Base-by-base conservation (phyloP, 2,797 vertebrate genomes). In the Hipposideros larvatus region DNA sequence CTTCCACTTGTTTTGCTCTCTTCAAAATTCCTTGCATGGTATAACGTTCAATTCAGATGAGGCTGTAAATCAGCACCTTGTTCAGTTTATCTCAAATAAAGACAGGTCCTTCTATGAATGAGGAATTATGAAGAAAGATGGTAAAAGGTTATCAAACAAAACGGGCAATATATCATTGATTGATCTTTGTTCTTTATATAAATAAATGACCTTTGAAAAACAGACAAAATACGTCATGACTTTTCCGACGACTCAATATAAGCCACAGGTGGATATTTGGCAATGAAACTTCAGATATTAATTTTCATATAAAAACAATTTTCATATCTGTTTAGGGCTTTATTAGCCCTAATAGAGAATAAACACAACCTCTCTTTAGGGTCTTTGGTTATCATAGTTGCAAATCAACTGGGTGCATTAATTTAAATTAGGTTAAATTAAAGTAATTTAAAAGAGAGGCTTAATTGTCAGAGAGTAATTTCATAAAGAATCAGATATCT, bases 381-480 rank as follows among this genome's bases (percentile, higher is more conserved):
- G 53, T 79, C 43, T 92, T 68, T 86, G 87, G 78, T 75, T 87
- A 94, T 91, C 78, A 48, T 43, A 75, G 48, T 87, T 95, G 89
- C 26, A 75, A 73, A 93, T 73, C 51, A 70, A 75, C 14, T 14
- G 68, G 68, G 1, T 43, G 1, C 1, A 2, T n/a, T 78, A 4
- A 96, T 77, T 92, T 85, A 82, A 93, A 85, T 94, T 96, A 92
- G 66, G 74, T 65, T 77, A 61, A 96, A 94, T 65, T 77, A 61
- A 96, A 94, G 57, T 51, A 21, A 80, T 86, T 96, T 84, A 59
- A 87, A 94, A 84, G 86, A 94, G 22, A 77, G 65, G 13, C 21
- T 95, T 94, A 94, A 92, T 93, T 83, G 59, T 55, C 51, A 97
- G 55, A 82, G 71, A 4, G 24, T 70, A 87, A 92, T 95, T 96